phyloP scores from a whole-genome alignment of 2,797 vertebrate species.

The Myioborus melanocephalus region DNA sequence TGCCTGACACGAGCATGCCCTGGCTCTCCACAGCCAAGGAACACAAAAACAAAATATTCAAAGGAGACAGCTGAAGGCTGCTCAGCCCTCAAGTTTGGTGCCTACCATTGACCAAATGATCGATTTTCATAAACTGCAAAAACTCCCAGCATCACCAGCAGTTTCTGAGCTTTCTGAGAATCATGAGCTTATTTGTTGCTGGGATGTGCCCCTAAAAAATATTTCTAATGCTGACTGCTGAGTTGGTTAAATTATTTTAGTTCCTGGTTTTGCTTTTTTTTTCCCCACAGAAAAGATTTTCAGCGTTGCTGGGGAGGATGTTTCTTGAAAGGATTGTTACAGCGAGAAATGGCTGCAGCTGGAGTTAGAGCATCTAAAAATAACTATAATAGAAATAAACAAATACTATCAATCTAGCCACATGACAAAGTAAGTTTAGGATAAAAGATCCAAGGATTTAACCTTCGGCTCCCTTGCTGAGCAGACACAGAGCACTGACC shows the following conservation, averaged over 20 bases:
- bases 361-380: conserved; percentile 11
- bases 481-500: background rate
- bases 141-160: background rate
- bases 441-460: background rate
- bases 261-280: background rate
- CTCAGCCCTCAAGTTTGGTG: fast-evolving
- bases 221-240: background rate
- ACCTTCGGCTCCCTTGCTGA: background rate
- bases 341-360: conserved; percentile 2
- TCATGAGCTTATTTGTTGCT: background rate
- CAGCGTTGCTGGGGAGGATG: background rate
- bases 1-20: background rate
- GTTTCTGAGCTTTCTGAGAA: background rate
- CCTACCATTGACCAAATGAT: background rate
- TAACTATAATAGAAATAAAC: background rate
- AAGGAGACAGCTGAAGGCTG: background rate
- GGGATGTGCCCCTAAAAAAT: background rate
- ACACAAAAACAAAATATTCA: too few relatives aligned
- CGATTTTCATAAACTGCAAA: background rate
- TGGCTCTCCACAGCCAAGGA: background rate
- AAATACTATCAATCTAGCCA: background rate
- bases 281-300: background rate
- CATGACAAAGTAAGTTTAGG: background rate
- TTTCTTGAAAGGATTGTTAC: background rate
- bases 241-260: background rate